Percentiles rank a stretch among this genome's conserved stretches.
phyloP scores from a whole-genome alignment of 1,140 invertebrate species.

The Lutraria rhynchaena region DNA sequence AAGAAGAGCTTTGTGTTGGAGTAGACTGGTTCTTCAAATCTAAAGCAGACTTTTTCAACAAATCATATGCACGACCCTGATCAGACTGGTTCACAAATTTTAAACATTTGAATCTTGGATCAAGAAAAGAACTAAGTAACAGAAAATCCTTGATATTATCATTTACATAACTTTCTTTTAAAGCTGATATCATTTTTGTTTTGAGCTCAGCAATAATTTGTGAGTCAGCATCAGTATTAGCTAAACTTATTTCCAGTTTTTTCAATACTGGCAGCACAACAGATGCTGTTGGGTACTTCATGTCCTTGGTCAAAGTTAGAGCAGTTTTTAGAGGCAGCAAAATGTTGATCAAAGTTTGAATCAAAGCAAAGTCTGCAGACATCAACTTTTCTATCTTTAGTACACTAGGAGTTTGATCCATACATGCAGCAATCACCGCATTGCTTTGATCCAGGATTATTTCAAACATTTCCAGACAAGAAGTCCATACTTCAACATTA shows the following conservation, averaged over 20 bases:
- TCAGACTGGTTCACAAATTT: conserved; percentile 33
- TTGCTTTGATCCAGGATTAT: conserved; percentile 2
- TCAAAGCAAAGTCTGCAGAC: conserved; percentile 1
- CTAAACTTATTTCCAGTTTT: conserved; percentile 14
- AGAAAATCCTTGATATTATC: background rate
- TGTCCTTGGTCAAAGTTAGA: conserved; percentile 21
- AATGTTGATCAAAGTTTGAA: conserved; percentile 17
- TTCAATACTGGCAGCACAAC: conserved; percentile 32
- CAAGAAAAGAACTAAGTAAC: conserved; percentile 23
- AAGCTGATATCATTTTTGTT: background rate
- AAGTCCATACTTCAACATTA: background rate
- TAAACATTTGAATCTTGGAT: conserved; percentile 35
- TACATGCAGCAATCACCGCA: conserved; percentile 23
- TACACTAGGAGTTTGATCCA: background rate
- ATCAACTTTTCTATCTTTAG: background rate
- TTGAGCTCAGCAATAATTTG: conserved; percentile 13
- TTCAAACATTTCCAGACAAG: conserved; percentile 1
- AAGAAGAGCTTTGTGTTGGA: background rate
- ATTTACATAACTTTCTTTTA: conserved; percentile 6
- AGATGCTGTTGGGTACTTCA: conserved; percentile 27
- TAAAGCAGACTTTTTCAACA: background rate
- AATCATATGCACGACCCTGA: conserved; percentile 12
- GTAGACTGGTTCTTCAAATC: conserved; percentile 1
- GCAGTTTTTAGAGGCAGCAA: conserved; percentile 20
- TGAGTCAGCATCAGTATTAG: background rate